A percentile compares a stretch with the other conserved stretches of the same genome.
phyloP scores from a whole-genome alignment of 2,113 vertebrate genomes.

The Noctilio leporinus region DNA sequence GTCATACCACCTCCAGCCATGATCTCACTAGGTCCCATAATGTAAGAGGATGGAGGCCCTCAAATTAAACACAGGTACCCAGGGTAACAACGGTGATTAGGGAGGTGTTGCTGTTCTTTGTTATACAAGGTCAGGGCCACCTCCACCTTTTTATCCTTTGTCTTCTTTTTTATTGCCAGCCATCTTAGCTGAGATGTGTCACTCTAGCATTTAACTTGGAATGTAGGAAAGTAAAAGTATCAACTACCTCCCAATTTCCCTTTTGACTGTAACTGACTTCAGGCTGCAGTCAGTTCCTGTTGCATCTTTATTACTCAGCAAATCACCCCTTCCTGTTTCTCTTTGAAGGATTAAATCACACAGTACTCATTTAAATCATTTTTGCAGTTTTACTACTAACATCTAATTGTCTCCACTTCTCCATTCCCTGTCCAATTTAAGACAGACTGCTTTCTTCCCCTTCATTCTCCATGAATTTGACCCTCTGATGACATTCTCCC shows the following conservation, averaged over 20 bases:
- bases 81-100: constrained; percentile 21
- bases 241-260: neutral
- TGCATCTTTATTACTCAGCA: constrained; percentile 15
- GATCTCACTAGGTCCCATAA: constrained; percentile 65
- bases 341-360: constrained; percentile 32
- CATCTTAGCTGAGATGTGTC: constrained; percentile 6
- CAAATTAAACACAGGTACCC: constrained; percentile 68
- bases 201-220: constrained; percentile 9
- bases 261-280: constrained; percentile 41
- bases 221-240: constrained; percentile 9
- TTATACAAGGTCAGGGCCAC: neutral
- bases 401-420: neutral
- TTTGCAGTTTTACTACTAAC: neutral
- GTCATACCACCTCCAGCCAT: constrained; percentile 58
- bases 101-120: constrained; percentile 29
- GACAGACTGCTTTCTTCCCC: neutral
- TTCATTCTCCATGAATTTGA: neutral
- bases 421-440: neutral
- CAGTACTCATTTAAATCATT: constrained; percentile 14
- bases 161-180: constrained; percentile 3
- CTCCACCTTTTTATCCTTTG: constrained; percentile 9
- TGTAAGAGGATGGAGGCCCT: constrained; percentile 26
- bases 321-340: neutral
- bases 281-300: neutral
- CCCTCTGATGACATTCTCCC: neutral